Evolutionary conservation across 2,888 invertebrate species (phyloP), one percentile per base, ranked within the genome.

Genomic region (Sarcophaga variegata): DNA sequence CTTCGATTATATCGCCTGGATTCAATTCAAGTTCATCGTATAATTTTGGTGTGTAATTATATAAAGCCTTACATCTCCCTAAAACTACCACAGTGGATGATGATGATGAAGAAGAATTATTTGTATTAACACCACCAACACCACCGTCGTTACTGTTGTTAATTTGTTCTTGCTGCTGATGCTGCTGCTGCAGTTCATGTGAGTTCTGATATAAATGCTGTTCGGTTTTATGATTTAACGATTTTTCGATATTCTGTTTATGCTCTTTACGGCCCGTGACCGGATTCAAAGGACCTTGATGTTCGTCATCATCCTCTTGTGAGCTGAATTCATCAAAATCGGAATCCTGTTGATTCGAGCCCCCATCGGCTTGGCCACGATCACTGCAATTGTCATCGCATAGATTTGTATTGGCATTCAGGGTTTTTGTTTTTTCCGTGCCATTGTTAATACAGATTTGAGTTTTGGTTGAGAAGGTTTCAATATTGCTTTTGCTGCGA

Each of bases 311-410:
- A 85, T 94, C 94, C 90, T 96, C 96, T 93, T 96, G 96, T 71
- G 96, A 97, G 81, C 96, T 97, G 92, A 97, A 97, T 92, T 97
- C 97, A 93, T 97, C 97, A 92, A 97, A 97, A 92, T 97, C 97
- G 85, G 97, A 97, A 92, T 97, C 97, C 54, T 97, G 97, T 91
- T 97, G 97, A 93, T 96, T 96, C 20, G 97, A 97, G 88, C 97
- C 96, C 1, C 97, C 98, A 92, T 98, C 98, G 4, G 93, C 93
- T 76, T 93, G 93, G 5, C 93, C 93, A 3, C 93, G 92, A 90
- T 93, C 93, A 78, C 91, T 91, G 79, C 88, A 91, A 1, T 90
- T 90, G 86, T 90, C 91, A 87, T 90, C 90, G 67, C 90, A 90
- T 22, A 89, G 81, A 83, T 89, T 88, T n/a, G 90, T 89, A 45